Percentiles rank a stretch among this genome's conserved stretches.
phyloP scores from a whole-genome alignment of 2,888 invertebrate species.

The Ceramica pisi region DNA sequence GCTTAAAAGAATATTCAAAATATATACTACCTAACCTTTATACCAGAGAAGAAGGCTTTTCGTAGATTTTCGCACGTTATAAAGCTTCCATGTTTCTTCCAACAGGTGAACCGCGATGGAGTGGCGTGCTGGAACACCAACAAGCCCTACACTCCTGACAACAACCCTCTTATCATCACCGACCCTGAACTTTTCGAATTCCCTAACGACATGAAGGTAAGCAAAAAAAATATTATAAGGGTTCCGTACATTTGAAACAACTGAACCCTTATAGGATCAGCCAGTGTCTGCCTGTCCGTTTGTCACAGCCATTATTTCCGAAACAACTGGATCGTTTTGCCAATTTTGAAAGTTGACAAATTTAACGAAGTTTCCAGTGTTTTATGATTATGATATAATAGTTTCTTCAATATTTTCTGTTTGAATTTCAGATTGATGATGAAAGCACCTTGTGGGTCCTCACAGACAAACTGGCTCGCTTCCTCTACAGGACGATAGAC shows the following conservation, averaged over 20 bases:
- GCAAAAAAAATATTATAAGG: neutral
- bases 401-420: neutral
- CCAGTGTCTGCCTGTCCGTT: neutral
- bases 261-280: neutral
- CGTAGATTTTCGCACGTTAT: neutral
- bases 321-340: neutral
- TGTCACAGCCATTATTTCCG: neutral
- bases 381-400: too few species aligned
- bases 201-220: slow-evolving; percentile 94
- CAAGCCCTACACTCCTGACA: slow-evolving; percentile 92
- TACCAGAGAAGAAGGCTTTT: neutral
- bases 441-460: slow-evolving; percentile 92
- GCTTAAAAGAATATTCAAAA: neutral
- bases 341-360: neutral
- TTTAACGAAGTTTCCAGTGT: neutral
- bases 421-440: slow-evolving; percentile 89
- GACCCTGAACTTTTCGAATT: slow-evolving; percentile 93
- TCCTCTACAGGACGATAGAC: slow-evolving; percentile 92
- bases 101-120: slow-evolving; percentile 93
- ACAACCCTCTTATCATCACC: slow-evolving; percentile 92
- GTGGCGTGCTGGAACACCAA: slow-evolving; percentile 95
- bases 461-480: slow-evolving; percentile 94
- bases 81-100: neutral
- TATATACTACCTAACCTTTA: too few species aligned
- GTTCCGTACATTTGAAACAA: neutral